phyloP scores from a whole-genome alignment of 1,140 invertebrate genomes.

The Metaphire vulgaris region DNA sequence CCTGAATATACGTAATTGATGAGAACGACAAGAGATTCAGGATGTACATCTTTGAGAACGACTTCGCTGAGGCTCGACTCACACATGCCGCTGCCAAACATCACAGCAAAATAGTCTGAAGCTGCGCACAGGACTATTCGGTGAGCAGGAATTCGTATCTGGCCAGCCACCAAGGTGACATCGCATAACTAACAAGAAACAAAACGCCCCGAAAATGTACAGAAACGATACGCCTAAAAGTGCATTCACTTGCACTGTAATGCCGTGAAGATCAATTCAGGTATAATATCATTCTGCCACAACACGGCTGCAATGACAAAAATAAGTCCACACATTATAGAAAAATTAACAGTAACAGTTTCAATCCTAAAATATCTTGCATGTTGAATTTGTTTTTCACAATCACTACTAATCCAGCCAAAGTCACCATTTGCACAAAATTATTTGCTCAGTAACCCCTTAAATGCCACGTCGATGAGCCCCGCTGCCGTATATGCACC shows the following conservation, averaged over 20 bases:
- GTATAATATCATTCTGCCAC: background rate
- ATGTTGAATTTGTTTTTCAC: no score
- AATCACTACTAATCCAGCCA: no score
- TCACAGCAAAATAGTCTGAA: conserved; percentile 88
- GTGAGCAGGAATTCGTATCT: conserved; percentile 61
- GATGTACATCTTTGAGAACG: conserved; percentile 71
- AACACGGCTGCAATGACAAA: background rate
- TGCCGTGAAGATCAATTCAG: background rate
- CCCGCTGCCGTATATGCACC: no score
- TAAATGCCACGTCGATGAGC: no score
- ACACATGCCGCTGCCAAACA: conserved; percentile 80
- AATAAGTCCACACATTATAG: background rate
- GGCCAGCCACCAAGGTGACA: conserved; percentile 50
- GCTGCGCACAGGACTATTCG: conserved; percentile 75
- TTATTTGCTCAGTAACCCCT: no score
- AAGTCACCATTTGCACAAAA: no score
- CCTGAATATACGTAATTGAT: conserved; percentile 73
- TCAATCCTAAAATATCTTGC: no score
- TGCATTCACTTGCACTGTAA: background rate
- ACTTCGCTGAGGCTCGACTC: conserved; percentile 77
- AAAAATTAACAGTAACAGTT: background rate
- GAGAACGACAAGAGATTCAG: conserved; percentile 72
- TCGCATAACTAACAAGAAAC: conserved; percentile 37
- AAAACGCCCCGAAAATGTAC: background rate
- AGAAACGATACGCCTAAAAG: background rate